Conservation (phyloP, 2,113 vertebrate species). For the Bombycilla garrulus region DNA sequence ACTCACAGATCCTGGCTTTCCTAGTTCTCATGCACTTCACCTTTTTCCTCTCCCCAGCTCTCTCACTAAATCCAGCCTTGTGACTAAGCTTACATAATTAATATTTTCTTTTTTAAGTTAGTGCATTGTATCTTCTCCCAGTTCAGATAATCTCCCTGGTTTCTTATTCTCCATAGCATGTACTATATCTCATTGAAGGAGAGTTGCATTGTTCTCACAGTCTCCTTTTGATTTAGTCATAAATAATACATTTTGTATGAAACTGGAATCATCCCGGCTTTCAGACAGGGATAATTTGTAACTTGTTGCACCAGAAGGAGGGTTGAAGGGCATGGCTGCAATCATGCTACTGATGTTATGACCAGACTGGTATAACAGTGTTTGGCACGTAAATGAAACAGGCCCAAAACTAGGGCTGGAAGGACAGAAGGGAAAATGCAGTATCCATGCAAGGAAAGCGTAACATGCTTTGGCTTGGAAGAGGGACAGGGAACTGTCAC, state of each 20-base stretch:
- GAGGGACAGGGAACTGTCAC: not conserved
- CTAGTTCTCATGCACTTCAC: not conserved
- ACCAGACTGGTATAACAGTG: not conserved
- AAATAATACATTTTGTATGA: not conserved
- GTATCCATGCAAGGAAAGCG: not conserved
- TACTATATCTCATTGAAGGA: not conserved
- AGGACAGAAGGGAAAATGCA: not conserved
- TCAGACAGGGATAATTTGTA: not conserved
- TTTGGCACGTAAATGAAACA: not conserved
- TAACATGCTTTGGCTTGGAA: not conserved
- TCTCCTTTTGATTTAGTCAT: not conserved
- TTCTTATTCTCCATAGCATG: not conserved
- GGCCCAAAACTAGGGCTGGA: not conserved
- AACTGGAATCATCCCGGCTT: not conserved
- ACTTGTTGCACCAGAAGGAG: not conserved
- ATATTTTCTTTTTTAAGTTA: not conserved
- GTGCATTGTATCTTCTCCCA: not conserved
- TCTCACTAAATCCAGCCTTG: not conserved
- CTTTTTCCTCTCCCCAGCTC: not conserved
- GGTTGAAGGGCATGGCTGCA: not conserved
- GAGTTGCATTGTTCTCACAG: not conserved
- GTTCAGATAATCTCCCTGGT: not conserved
- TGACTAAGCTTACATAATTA: not conserved
- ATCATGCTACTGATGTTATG: rapidly evolving
- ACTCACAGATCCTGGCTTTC: not conserved